phyloP scores from a whole-genome alignment of 2,113 vertebrate genomes.

The Dermatemys mawii region DNA sequence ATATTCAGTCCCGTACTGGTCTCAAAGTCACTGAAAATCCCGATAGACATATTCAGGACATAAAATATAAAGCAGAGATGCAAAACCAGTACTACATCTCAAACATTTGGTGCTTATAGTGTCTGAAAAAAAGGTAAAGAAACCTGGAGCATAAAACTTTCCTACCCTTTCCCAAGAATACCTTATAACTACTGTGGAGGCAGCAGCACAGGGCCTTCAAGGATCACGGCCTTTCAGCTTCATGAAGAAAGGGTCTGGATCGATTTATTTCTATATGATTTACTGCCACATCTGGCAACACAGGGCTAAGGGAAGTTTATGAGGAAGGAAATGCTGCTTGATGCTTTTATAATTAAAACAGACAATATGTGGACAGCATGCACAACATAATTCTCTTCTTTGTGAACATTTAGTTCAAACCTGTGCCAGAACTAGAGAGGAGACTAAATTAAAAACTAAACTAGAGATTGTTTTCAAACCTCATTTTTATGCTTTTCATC shows the following conservation, averaged over 20 bases:
- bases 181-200: neutral
- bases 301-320: neutral
- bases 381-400: neutral
- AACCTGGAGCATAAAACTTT: neutral
- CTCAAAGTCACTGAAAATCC: neutral
- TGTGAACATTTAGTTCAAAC: neutral
- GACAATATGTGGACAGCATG: neutral
- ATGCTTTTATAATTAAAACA: constrained; percentile 26
- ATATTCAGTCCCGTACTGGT: neutral
- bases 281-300: neutral
- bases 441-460: neutral
- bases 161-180: rapidly evolving
- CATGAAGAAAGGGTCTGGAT: neutral
- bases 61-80: neutral
- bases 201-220: neutral
- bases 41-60: neutral
- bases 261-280: neutral
- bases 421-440: neutral
- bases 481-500: neutral
- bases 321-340: constrained; percentile 1
- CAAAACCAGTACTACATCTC: neutral
- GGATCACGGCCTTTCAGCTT: neutral
- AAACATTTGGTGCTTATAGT: neutral
- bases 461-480: neutral
- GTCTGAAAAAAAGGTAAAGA: neutral